Base-by-base conservation (phyloP, 92 coral and sea anemone species). In the Hydrozoanthus gracilis region DNA sequence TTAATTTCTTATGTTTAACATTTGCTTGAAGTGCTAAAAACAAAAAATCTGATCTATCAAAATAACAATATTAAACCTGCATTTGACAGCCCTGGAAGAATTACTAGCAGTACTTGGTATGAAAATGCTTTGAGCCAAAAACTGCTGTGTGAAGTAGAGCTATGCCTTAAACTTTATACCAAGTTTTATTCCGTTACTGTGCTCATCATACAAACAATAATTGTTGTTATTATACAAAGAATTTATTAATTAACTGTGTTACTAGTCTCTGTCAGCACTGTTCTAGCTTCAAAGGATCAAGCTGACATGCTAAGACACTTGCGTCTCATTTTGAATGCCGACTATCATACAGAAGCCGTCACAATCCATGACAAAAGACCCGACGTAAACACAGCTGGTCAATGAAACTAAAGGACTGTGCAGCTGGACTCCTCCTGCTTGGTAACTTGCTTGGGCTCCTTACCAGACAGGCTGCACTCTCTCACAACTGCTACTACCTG, bases 391-490 rank as follows among this genome's bases (percentile, higher is more conserved):
- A 73, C 39, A 14, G 60, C 61, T 82, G 70, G n/a, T n/a, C n/a
- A n/a, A 20, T 77, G 56, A 79, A 84, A 79, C 77, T 88, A 92
- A 20, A 83, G 16, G 69, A 93, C 39, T 45, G 79, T 56, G 62
- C 96, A 93, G 58, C 82, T 65, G 2, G 83, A 58, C 87, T 85
- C 72, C 67, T 86, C 92, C 4, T 17, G 79, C 71, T 89, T 84
- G 0, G 73, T 69, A 44, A 91, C 86, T 88, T 91, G 86, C 16
- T 50, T 64, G 9, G 94, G 91, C 6, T 86, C 87, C 17, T 47
- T 76, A 51, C 96, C 96, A 39, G 89, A 77, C n/a, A n/a, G n/a
- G 67, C 91, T 91, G 20, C 93, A 89, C 14, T 88, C 87, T 52
- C 13, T 88, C 47, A 93, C 89, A 76, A 82, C 94, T 55, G 68